These are phyloP conservation scores for Plecturocebus donacophilus DNA, from an alignment of 2,113 vertebrate genomes.

Conservation along the genomic window DNA sequence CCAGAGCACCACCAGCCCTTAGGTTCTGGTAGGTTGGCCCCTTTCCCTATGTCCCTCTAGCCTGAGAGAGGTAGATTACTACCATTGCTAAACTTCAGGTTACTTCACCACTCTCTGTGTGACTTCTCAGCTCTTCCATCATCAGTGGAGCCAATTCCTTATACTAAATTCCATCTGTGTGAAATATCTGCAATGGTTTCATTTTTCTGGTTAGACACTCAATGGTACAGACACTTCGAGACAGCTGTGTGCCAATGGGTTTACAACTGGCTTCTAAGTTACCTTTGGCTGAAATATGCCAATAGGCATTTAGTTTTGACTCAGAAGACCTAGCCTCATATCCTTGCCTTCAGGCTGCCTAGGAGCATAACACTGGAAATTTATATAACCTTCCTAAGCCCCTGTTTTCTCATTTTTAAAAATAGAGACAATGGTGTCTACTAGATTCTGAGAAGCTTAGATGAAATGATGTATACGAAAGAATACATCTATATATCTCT, in stretches of 20 bases:
- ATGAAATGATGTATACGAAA: not conserved
- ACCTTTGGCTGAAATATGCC: not conserved
- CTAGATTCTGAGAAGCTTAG: not conserved
- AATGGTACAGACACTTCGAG: not conserved
- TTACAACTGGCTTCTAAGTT: not conserved
- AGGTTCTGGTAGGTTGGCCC: not conserved
- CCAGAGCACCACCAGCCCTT: not conserved
- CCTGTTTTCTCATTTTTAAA: slow-evolving; percentile 40
- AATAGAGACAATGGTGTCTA: not conserved
- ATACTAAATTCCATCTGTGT: slow-evolving; percentile 2
- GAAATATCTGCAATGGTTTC: slow-evolving; percentile 18
- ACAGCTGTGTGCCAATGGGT: not conserved
- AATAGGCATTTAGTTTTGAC: slow-evolving; percentile 29
- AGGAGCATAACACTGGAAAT: not conserved
- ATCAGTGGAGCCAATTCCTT: not conserved
- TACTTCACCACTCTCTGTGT: not conserved
- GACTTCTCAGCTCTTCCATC: not conserved
- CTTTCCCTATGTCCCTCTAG: not conserved
- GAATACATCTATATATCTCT: not conserved
- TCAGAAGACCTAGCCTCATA: slow-evolving; percentile 26
- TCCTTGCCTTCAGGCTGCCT: not conserved
- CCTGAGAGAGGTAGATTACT: not conserved
- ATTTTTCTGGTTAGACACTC: slow-evolving; percentile 7
- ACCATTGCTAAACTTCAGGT: not conserved
- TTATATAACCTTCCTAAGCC: not conserved